These are phyloP conservation scores for Halisarca cf. caerulea DNA, from an alignment of 37 sponge, comb jelly and placozoan genomes.

Conservation along the genomic window DNA sequence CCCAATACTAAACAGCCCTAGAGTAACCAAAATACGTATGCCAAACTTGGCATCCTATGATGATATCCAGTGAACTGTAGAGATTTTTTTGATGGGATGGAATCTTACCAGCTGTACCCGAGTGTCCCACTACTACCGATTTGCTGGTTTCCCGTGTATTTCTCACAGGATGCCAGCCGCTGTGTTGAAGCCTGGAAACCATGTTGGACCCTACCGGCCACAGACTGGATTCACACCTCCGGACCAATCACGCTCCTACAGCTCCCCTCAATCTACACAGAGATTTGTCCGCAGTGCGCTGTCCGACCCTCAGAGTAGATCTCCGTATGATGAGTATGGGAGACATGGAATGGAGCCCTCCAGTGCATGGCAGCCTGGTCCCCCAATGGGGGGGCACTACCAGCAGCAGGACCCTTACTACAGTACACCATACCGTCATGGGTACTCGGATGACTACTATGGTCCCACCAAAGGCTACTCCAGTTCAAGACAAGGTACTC, in stretches of 20 bases:
- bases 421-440: no score
- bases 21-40: no score
- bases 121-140: no score
- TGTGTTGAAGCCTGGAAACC: neutral
- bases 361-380: neutral
- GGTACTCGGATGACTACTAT: neutral
- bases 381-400: neutral
- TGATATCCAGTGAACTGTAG: neutral
- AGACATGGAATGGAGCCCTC: no score
- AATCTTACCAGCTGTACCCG: no score
- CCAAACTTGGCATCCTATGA: no score
- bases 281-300: neutral
- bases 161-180: neutral
- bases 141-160: neutral
- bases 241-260: neutral
- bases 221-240: slow-evolving; percentile 9
- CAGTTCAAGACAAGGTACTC: neutral
- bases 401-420: neutral
- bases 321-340: neutral
- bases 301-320: neutral
- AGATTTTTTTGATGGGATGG: no score
- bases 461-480: neutral
- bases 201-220: slow-evolving; percentile 17
- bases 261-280: neutral
- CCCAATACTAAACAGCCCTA: no score